A percentile compares a stretch with the other conserved stretches of the same genome.
Conservation (phyloP, 1,140 invertebrate genomes). For the Dinothrombium tinctorium region DNA sequence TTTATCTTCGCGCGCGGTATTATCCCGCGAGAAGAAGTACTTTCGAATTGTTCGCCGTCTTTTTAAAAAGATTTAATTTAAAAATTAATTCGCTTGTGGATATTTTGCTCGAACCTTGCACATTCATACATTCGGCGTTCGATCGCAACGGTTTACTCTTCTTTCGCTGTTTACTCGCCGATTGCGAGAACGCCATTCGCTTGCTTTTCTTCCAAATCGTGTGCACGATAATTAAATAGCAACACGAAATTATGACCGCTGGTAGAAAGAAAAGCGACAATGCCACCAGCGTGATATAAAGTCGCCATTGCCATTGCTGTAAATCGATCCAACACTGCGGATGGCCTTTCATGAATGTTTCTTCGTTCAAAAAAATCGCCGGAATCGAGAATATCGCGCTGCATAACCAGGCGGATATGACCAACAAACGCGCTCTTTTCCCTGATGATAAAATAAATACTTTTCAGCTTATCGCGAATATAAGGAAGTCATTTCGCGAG, state of each 20-base stretch:
- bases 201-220: conserved; percentile 61
- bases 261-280: conserved; percentile 62
- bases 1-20: conserved; percentile 83
- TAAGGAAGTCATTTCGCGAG: too few relatives aligned
- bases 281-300: conserved; percentile 65
- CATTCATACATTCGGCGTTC: too few relatives aligned
- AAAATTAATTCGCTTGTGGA: too few relatives aligned
- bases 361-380: conserved; percentile 53
- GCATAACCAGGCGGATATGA: conserved; percentile 50
- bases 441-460: too few relatives aligned
- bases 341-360: conserved; percentile 31
- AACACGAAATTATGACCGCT: conserved; percentile 63
- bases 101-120: too few relatives aligned
- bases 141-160: too few relatives aligned
- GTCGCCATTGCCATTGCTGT: conserved; percentile 41
- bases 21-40: conserved; percentile 34
- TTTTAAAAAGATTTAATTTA: too few relatives aligned
- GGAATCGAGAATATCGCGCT: conserved; percentile 60
- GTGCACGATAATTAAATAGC: conserved; percentile 70
- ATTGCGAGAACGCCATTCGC: conserved; percentile 16
- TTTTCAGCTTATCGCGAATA: too few relatives aligned
- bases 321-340: conserved; percentile 77
- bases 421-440: conserved; percentile 49
- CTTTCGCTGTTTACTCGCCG: too few relatives aligned
- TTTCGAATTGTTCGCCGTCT: too few relatives aligned